phyloP scores from a whole-genome alignment of 2,888 invertebrate genomes.

The Bugula neritina region DNA sequence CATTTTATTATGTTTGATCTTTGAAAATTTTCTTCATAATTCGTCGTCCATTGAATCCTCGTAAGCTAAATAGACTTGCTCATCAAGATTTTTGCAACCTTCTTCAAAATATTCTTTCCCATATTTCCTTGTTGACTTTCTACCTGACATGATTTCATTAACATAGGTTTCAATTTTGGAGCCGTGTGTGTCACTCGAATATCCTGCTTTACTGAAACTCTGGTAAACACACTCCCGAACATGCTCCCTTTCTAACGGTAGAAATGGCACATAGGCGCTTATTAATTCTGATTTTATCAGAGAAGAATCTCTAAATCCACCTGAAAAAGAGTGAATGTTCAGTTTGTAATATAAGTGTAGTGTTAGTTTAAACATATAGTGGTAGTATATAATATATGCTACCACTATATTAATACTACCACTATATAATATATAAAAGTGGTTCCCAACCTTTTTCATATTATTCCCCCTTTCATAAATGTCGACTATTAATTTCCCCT shows the following conservation, averaged over 20 bases:
- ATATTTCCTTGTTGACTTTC: background rate
- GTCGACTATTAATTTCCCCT: too few species aligned
- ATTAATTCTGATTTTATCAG: background rate
- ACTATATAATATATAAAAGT: too few species aligned
- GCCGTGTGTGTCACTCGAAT: background rate
- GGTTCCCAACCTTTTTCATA: too few species aligned
- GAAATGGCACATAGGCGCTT: background rate
- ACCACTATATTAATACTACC: too few species aligned
- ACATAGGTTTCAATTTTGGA: background rate
- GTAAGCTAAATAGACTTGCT: background rate
- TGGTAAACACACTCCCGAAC: background rate
- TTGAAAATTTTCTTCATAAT: too few species aligned
- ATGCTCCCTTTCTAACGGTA: background rate
- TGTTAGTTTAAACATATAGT: too few species aligned
- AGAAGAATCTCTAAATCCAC: background rate
- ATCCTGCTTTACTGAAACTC: background rate
- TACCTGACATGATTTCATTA: background rate
- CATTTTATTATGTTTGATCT: too few species aligned
- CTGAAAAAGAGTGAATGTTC: background rate
- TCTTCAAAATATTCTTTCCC: background rate
- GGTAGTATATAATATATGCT: too few species aligned
- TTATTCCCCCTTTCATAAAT: too few species aligned
- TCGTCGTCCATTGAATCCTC: too few species aligned
- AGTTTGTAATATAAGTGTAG: too few species aligned
- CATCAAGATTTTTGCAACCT: background rate